Evolutionary conservation across 2,888 invertebrate species (phyloP).

Genomic region (Drosophila kokeensis): DNA sequence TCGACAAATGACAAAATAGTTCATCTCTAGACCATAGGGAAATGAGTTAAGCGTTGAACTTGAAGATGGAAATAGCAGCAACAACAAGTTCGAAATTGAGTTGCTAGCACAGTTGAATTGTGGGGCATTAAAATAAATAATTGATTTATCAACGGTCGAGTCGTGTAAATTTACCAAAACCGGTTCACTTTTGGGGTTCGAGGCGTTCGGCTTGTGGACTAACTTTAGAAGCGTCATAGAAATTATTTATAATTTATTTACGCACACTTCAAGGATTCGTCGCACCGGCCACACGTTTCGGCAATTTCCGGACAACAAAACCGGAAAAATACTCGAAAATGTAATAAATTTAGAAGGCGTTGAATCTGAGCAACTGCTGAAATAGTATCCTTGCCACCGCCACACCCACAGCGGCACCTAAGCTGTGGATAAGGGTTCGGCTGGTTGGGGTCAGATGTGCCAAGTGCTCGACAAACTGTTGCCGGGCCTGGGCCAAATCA

Average conservation of each 20-base stretch:
- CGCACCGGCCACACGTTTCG: constrained; percentile 75
- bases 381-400: neutral
- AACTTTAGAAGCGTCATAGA: constrained; percentile 48
- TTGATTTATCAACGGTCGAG: constrained; percentile 57
- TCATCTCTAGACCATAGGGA: constrained; percentile 41
- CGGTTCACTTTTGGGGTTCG: constrained; percentile 15
- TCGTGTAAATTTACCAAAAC: constrained; percentile 53
- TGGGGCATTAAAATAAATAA: constrained; percentile 77
- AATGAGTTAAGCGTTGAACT: constrained; percentile 32
- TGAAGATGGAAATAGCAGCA: constrained; percentile 4
- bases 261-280: constrained; percentile 71
- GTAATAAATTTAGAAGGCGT: constrained; percentile 74
- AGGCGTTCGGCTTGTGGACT: constrained; percentile 24
- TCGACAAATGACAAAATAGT: constrained; percentile 56
- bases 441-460: constrained; percentile 36
- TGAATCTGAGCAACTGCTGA: constrained; percentile 45
- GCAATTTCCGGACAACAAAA: constrained; percentile 79
- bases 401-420: neutral
- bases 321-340: constrained; percentile 80
- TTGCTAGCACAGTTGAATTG: constrained; percentile 33
- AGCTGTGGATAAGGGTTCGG: constrained; percentile 10
- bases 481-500: constrained; percentile 58
- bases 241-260: constrained; percentile 81
- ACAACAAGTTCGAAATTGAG: constrained; percentile 34
- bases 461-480: constrained; percentile 71